Evolutionary conservation across 2,113 vertebrate species (phyloP).

Genomic region (Festucalex cinctus): DNA sequence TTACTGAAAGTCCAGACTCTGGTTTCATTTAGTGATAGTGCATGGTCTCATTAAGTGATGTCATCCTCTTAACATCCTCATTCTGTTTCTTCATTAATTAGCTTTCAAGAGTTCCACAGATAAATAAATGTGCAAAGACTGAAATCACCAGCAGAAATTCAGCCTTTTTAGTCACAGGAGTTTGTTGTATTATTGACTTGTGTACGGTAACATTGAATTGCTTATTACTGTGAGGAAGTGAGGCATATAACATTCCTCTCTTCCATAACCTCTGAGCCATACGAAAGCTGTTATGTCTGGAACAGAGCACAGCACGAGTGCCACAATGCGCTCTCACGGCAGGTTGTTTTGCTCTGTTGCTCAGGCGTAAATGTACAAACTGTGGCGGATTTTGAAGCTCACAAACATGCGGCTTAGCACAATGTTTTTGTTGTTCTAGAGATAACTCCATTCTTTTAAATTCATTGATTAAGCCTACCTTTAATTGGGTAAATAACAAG

Average conservation of each 20-base stretch:
- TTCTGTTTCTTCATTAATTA: slow-evolving; percentile 8
- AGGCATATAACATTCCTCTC: slow-evolving; percentile 46
- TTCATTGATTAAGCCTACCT: too few species aligned
- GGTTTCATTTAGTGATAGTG: not conserved
- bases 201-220: slow-evolving; percentile 17
- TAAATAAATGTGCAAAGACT: slow-evolving; percentile 6
- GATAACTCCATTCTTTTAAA: too few species aligned
- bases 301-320: slow-evolving; percentile 37
- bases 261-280: slow-evolving; percentile 57
- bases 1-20: not conserved
- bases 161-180: slow-evolving; percentile 22
- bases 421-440: not conserved
- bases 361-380: slow-evolving; percentile 2
- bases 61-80: not conserved
- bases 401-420: not conserved
- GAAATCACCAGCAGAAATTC: slow-evolving; percentile 53
- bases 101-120: slow-evolving; percentile 9
- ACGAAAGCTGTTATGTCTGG: slow-evolving; percentile 43
- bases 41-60: slow-evolving; percentile 11
- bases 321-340: slow-evolving; percentile 38
- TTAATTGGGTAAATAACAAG: too few species aligned
- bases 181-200: slow-evolving; percentile 37
- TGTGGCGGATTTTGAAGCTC: not conserved
- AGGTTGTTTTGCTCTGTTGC: slow-evolving; percentile 40
- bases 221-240: slow-evolving; percentile 57